Evolutionary conservation across 2,888 invertebrate species (phyloP), one percentile per base, ranked within the genome.

Genomic region (Hemithea aestivaria): DNA sequence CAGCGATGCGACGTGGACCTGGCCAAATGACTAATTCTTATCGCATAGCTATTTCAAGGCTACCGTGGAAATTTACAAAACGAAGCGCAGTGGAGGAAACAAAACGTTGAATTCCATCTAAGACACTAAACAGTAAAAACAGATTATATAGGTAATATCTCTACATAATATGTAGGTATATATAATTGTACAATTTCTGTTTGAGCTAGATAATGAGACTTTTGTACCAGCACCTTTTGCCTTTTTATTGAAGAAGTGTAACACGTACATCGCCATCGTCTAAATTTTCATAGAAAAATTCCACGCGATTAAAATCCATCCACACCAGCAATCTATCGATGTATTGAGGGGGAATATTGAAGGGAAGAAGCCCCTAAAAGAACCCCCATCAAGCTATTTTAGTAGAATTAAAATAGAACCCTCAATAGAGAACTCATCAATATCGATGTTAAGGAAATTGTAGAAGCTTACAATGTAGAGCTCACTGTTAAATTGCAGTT

Each of bases 21-120:
- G 26, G 20, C 9, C 11, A 35, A 28, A 40, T 72, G 74, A 76
- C 66, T 74, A 74, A 73, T 69, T 56, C 57, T 74, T 76, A 74
- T 78, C 76, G 48, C 40, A 20, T 35, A 44, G 57, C 46, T 55
- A 40, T 51, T 56, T 62, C 69, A 76, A 75, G 73, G 79, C 65
- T 66, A 51, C 47, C 48, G 53, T 62, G 73, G 74, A 72, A 77
- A 73, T 70, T 73, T 71, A 66, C 50, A 20, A 6, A 16, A 43
- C 25, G 33, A 39, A 39, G 23, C 21, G 29, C n/a, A 6, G 30
- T 23, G 10, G 23, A 16, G 16, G 16, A 16, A 16, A 16, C 2
- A 16, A 16, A 16, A 16, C 16, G 5, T 16, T 16, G 31, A 40
- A 40, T 27, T 30, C 30, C 2, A 28, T 20, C 30, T 20, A 25